Evolutionary conservation across 2,888 invertebrate species (phyloP).

Genomic region (Clepsis dumicolana): DNA sequence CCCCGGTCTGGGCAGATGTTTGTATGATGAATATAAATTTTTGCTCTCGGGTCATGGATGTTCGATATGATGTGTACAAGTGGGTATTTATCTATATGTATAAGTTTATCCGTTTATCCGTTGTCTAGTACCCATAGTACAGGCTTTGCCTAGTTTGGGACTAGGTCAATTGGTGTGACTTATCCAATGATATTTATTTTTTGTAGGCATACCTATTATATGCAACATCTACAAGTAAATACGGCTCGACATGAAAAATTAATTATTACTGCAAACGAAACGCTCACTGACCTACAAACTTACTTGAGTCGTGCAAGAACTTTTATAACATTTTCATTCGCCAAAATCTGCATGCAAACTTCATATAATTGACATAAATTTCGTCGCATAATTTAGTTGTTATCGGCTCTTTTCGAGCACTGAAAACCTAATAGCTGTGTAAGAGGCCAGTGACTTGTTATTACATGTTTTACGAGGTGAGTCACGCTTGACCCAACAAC

Average conservation of each 20-base stretch:
- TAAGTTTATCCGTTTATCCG: no score
- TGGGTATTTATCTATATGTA: no score
- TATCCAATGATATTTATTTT: no score
- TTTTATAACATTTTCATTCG: conserved; percentile 2
- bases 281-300: not conserved
- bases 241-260: no score
- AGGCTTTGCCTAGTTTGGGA: no score
- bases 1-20: no score
- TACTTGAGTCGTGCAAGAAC: not conserved
- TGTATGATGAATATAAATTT: no score
- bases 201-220: no score
- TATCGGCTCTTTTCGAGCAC: conserved; percentile 57
- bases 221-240: not conserved
- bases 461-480: conserved; percentile 66
- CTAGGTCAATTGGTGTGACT: no score
- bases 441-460: conserved; percentile 62
- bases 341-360: conserved; percentile 27
- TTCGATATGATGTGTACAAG: no score
- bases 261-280: not conserved
- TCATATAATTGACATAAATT: conserved; percentile 28
- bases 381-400: conserved; percentile 38
- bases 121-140: no score
- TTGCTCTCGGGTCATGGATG: no score
- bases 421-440: conserved; percentile 70
- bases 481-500: conserved; percentile 68